Conservation (phyloP, 2,113 vertebrate genomes). For the Paradisaea rubra region DNA sequence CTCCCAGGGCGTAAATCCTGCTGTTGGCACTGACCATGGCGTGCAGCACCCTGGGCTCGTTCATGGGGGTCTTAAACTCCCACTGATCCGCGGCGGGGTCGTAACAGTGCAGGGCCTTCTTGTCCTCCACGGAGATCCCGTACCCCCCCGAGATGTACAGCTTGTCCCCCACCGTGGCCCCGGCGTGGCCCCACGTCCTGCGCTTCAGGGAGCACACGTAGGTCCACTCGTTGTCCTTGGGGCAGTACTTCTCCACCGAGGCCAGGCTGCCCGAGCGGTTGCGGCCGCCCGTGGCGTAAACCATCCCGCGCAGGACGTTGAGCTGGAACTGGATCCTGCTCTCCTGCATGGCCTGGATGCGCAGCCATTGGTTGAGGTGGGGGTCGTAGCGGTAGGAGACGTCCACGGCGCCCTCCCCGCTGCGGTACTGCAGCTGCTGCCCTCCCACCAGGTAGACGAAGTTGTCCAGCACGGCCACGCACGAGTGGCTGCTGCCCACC, state of each 20-base stretch:
- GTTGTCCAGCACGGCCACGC: constrained; percentile 90
- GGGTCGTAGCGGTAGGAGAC: constrained; percentile 91
- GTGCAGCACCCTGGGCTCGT: constrained; percentile 89
- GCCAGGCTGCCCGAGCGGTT: constrained; percentile 92
- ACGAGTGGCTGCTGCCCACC: constrained; percentile 88
- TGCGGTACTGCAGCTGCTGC: constrained; percentile 94
- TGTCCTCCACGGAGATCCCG: constrained; percentile 91
- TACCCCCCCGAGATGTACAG: constrained; percentile 94
- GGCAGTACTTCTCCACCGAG: constrained; percentile 90
- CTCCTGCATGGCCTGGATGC: constrained; percentile 91
- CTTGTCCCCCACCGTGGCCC: constrained; percentile 75
- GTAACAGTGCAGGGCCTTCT: constrained; percentile 91
- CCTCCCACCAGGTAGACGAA: constrained; percentile 93
- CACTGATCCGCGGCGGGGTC: constrained; percentile 81
- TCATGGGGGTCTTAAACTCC: constrained; percentile 91
- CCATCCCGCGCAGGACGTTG: constrained; percentile 76
- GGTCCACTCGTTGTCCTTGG: constrained; percentile 88
- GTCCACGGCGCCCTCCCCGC: constrained; percentile 90
- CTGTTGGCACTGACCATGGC: constrained; percentile 81
- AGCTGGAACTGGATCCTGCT: constrained; percentile 96
- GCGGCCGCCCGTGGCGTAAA: constrained; percentile 92
- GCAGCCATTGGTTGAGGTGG: constrained; percentile 88
- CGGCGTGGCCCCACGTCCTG: constrained; percentile 94
- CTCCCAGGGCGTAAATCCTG: constrained; percentile 86
- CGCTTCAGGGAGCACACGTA: constrained; percentile 87